Conservation (phyloP, 1,140 invertebrate genomes). For the Drosophila melanica region DNA sequence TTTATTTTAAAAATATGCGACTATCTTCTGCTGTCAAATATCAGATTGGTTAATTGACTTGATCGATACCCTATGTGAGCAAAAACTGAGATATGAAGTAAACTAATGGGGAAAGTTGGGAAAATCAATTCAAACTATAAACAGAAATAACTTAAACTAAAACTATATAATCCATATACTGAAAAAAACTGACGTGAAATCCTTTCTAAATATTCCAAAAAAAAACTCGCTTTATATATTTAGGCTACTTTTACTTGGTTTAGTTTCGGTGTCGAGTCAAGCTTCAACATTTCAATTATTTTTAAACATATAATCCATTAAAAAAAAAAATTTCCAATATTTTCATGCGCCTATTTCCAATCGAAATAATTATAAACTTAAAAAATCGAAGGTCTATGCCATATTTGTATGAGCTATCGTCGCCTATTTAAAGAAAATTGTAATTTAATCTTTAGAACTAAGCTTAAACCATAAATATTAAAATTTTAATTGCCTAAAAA, state of each 20-base stretch:
- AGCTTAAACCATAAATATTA: not conserved
- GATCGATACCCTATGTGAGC: too few species aligned
- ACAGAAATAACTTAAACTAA: too few species aligned
- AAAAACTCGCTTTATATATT: not conserved
- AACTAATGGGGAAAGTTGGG: too few species aligned
- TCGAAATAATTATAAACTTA: slow-evolving; percentile 30
- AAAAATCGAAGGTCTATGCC: not conserved
- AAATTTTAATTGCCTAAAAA: slow-evolving; percentile 7
- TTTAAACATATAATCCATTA: not conserved
- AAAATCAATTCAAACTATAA: too few species aligned
- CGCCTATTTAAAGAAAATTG: not conserved
- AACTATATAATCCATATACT: too few species aligned
- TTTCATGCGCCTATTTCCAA: slow-evolving; percentile 2
- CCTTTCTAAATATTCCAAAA: not conserved
- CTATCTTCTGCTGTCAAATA: too few species aligned
- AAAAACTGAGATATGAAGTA: too few species aligned
- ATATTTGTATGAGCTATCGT: not conserved
- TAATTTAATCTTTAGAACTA: not conserved
- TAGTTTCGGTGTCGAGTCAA: not conserved
- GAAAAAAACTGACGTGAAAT: too few species aligned
- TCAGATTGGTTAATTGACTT: too few species aligned
- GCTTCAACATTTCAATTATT: not conserved
- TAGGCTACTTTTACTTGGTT: not conserved
- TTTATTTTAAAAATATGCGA: too few species aligned
- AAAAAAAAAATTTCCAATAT: slow-evolving; percentile 1